Conservation (phyloP, 2,888 invertebrate genomes). For the Lissonota sp. region DNA sequence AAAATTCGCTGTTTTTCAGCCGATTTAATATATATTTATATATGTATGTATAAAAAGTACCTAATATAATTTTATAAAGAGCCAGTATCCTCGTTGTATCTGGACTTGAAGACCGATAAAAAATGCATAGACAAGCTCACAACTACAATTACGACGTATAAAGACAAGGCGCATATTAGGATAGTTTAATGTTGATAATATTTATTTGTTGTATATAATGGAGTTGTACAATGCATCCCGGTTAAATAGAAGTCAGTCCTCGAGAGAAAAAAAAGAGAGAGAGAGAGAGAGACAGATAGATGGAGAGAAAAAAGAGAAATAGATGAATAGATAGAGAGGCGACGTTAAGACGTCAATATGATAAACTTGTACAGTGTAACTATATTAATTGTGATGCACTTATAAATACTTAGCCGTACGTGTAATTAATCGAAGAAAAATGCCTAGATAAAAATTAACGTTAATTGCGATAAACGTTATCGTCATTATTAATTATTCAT, state of each 20-base stretch:
- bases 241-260: constrained; percentile 67
- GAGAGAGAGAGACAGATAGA: not conserved
- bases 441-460: constrained; percentile 38
- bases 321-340: constrained; percentile 12
- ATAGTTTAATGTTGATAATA: constrained; percentile 83
- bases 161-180: constrained; percentile 70
- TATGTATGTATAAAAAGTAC: constrained; percentile 80
- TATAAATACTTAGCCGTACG: constrained; percentile 78
- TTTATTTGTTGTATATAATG: constrained; percentile 83
- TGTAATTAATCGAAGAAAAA: constrained; percentile 68
- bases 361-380: constrained; percentile 82
- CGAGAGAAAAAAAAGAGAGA: constrained; percentile 24
- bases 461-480: constrained; percentile 63
- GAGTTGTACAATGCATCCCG: constrained; percentile 80
- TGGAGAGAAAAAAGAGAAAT: not conserved
- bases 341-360: constrained; percentile 61
- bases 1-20: too few relatives aligned
- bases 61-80: constrained; percentile 83
- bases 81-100: constrained; percentile 82
- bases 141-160: constrained; percentile 7
- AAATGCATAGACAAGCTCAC: constrained; percentile 43
- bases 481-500: constrained; percentile 69
- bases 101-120: constrained; percentile 66
- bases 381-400: constrained; percentile 83
- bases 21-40: constrained; percentile 9